Conservation (phyloP, 2,113 vertebrate genomes). For the Elephas maximus region DNA sequence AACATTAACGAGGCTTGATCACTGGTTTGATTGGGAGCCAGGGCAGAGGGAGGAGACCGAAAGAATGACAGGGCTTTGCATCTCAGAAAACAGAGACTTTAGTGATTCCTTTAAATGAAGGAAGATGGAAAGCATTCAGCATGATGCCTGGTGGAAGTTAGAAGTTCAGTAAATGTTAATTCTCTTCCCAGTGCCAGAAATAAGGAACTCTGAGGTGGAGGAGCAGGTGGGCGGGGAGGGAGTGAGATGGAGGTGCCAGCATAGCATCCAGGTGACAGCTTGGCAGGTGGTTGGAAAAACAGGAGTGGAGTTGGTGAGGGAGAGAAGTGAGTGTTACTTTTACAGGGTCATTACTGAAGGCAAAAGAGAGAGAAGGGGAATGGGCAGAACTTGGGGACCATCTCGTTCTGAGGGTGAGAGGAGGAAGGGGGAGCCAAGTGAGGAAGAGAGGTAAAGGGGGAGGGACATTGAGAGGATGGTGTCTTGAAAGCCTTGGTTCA, state of each 20-base stretch:
- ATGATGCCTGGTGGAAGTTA: background rate
- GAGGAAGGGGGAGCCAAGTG: background rate
- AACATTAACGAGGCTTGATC: background rate
- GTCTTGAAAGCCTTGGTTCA: background rate
- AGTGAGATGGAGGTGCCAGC: background rate
- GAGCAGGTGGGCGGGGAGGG: background rate
- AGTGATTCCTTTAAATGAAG: constrained; percentile 12
- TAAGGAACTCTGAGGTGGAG: constrained; percentile 18
- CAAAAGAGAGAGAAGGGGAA: background rate
- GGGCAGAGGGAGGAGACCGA: background rate
- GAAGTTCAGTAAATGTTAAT: constrained; percentile 46
- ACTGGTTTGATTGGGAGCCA: background rate
- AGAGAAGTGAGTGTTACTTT: background rate
- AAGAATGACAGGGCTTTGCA: background rate
- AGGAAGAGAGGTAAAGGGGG: background rate
- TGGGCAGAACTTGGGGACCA: background rate
- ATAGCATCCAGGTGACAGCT: background rate
- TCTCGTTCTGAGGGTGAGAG: background rate
- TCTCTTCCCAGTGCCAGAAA: constrained; percentile 51
- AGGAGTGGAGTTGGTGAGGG: constrained; percentile 18
- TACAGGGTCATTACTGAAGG: background rate
- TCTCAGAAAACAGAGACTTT: background rate
- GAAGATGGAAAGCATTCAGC: background rate
- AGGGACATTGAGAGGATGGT: background rate
- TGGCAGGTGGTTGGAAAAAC: constrained; percentile 28